These are phyloP conservation scores for Thysanoteuthis rhombus DNA, from an alignment of 2,888 invertebrate species.

Conservation along the genomic window DNA sequence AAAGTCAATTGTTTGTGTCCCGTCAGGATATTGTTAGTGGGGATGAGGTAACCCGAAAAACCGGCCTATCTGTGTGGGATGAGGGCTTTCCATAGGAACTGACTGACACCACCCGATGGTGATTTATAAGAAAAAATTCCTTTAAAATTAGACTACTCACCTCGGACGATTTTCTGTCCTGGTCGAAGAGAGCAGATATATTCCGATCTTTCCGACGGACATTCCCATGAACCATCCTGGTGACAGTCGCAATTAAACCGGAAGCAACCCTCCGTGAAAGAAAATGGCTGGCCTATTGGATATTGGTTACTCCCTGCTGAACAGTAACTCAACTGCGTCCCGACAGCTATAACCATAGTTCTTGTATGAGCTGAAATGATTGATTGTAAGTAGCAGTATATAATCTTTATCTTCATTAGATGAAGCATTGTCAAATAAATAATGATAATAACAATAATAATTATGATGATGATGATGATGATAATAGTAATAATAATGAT, in stretches of 20 bases:
- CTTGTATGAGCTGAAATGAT: not conserved
- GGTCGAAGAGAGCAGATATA: not conserved
- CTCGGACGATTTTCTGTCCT: not conserved
- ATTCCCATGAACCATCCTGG: not conserved
- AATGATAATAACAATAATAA: too few relatives aligned
- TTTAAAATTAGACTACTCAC: not conserved
- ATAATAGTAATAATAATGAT: too few relatives aligned
- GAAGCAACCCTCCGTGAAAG: slow-evolving; percentile 13
- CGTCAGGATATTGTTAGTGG: too few relatives aligned
- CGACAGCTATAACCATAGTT: not conserved
- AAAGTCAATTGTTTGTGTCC: too few relatives aligned
- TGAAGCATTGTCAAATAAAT: too few relatives aligned
- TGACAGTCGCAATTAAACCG: not conserved
- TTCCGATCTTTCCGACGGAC: not conserved
- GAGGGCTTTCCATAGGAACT: too few relatives aligned
- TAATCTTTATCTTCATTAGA: too few relatives aligned
- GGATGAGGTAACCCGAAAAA: too few relatives aligned
- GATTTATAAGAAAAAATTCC: too few relatives aligned
- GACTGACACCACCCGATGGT: too few relatives aligned
- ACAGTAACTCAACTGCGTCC: not conserved
- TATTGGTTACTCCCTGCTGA: not conserved
- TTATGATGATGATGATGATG: too few relatives aligned
- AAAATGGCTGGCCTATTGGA: not conserved
- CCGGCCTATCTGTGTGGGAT: too few relatives aligned
- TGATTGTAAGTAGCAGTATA: not conserved